Evolutionary conservation across 2,888 invertebrate species (phyloP), one percentile per base, ranked within the genome.

Genomic region (Pollenia labialis): DNA sequence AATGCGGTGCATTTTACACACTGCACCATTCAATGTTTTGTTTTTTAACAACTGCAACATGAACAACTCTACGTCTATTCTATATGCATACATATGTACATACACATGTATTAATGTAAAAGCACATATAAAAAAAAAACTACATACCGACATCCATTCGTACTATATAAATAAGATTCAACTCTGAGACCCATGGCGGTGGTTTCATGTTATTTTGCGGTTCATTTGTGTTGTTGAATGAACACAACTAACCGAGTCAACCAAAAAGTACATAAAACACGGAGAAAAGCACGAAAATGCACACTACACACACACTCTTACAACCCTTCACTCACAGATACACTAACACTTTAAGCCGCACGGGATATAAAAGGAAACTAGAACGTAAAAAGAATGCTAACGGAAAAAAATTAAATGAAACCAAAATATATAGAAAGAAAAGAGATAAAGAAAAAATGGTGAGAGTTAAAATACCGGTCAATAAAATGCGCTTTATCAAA

Each of bases 211-310:
- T 88, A 82, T 87, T 87, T 88, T 87, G 88, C 84, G 88, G 87
- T 88, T 88, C 88, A 87, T 88, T 88, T 85, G 88, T 84, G 85
- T 85, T 88, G 75, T 85, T 87, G 69, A 87, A 85, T 88, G 84
- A 88, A 87, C 84, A 88, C 52, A 79, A 79, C 62, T 76, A 83
- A 75, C 86, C 69, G 50, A 86, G 75, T 64, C 83, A 18, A 75
- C 62, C 80, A 48, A 81, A 68, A 14, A 69, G n/a, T 48, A 82
- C 54, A 74, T 58, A 74, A 64, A 79, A 77, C 48, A 23, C 18
- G 54, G 44, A n/a, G 46, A 3, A 46, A 64, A 68, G 44, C 40
- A 44, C 44, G 48, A 9, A 77, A 62, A 12, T 75, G 40, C 60
- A 42, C 23, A 60, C n/a, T 23, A 46, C 46, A 64, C 54, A 50